phyloP scores from a whole-genome alignment of 2,113 vertebrate species.

The Sylvilagus bachmani region DNA sequence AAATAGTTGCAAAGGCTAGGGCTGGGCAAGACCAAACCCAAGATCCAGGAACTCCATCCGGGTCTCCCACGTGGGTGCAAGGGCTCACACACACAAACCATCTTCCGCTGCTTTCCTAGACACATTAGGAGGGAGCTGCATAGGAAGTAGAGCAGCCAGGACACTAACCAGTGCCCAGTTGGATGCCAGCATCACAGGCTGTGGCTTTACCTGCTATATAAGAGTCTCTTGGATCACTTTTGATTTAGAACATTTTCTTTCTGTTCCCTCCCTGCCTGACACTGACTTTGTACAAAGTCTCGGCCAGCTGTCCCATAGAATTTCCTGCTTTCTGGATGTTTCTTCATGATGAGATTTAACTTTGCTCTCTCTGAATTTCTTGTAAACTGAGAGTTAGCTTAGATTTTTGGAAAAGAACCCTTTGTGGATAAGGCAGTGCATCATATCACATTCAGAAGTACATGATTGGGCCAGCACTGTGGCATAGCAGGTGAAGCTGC shows the following conservation, averaged over 20 bases:
- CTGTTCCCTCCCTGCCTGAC: not conserved
- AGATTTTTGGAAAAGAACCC: not conserved
- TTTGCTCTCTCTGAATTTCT: not conserved
- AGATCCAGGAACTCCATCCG: too few relatives aligned
- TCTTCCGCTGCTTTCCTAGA: too few relatives aligned
- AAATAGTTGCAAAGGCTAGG: too few relatives aligned
- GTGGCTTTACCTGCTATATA: too few relatives aligned
- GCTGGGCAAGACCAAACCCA: too few relatives aligned
- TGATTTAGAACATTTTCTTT: conserved; percentile 13
- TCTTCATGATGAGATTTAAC: conserved; percentile 17
- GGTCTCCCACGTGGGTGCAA: too few relatives aligned
- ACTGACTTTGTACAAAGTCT: conserved; percentile 41
- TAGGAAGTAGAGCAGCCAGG: too few relatives aligned
- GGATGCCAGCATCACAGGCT: too few relatives aligned
- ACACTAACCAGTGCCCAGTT: too few relatives aligned
- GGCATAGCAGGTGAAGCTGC: too few relatives aligned
- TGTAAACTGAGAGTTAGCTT: not conserved
- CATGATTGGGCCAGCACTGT: not conserved
- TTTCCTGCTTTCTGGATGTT: not conserved
- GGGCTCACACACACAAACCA: too few relatives aligned
- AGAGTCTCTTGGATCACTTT: not conserved
- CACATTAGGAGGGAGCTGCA: too few relatives aligned
- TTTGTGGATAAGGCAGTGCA: not conserved
- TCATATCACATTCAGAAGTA: not conserved
- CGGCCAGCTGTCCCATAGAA: not conserved